Base-by-base conservation (phyloP, 2,797 vertebrate species). In the Phylloscopus collybita region DNA sequence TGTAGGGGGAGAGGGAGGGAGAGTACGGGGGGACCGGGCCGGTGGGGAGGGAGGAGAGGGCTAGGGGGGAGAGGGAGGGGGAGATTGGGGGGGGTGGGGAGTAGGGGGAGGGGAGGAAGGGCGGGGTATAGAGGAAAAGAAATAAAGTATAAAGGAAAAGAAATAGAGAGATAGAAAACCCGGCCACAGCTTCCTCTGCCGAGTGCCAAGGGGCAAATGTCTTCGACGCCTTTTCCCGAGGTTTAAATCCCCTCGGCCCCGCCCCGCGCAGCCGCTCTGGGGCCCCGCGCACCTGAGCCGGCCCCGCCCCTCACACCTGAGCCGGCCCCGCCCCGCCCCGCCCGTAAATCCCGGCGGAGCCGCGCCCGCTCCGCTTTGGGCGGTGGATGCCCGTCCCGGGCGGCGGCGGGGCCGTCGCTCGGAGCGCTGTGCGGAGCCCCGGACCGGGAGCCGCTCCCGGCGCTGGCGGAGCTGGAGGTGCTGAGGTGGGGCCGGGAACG, bases 181-280 rank as follows among this genome's bases (percentile, higher is more conserved):
- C 34, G 11, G 25, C 34, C n/a, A 8, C 25, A 38, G 3, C 16
- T 7, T 3, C 16, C 16, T 11, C 1, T 8, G 0, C 25, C 34
- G 16, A 27, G 57, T 16, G 8, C 36, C 6, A 5, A 59, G 34
- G 7, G 5, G 34, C 57, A 60, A 27, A 38, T 18, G 8, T 11
- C 36, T 12, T 16, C 16, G 4, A 8, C 3, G 5, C 9, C 21
- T 0, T 9, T 36, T 23, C 30, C 34, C 34, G 34, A 10, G n/a
- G 14, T 2, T 60, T 38, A 26, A 61, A 61, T 61, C 36, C 12
- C 26, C 26, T 40, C 16, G 34, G 57, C n/a, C 34, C 34, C 57
- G 36, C 59, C 59, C 59, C n/a, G 56, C 56, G 56, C 56, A 57
- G 56, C 13, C 21, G n/a, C 56, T 57, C 56, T 34, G 30, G 12